A percentile compares a stretch with the other conserved stretches of the same genome.
phyloP scores from a whole-genome alignment of 1,140 invertebrate genomes.

The Acyrthosiphon pisum region DNA sequence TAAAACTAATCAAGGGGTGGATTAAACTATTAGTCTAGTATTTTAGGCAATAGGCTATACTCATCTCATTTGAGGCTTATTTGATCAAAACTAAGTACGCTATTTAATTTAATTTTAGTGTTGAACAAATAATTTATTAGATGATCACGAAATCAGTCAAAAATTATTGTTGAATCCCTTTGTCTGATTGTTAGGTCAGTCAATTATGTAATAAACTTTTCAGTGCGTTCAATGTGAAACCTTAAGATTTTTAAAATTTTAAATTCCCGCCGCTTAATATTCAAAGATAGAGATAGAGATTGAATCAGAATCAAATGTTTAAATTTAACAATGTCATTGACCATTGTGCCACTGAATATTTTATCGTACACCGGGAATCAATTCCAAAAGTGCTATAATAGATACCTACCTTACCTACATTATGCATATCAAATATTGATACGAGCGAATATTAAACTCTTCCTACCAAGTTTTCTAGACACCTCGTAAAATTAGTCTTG shows the following conservation, averaged over 20 bases:
- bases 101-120: neutral
- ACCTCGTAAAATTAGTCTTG: neutral
- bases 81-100: neutral
- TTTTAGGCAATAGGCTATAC: neutral
- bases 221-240: neutral
- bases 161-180: neutral
- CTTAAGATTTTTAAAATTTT: neutral
- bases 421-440: neutral
- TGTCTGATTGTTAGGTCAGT: neutral
- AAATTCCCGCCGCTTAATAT: neutral
- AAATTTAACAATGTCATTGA: conserved; percentile 23
- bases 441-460: neutral
- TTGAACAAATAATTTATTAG: neutral
- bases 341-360: neutral
- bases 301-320: neutral
- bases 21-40: neutral
- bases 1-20: neutral
- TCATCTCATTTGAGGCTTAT: neutral
- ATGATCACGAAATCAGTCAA: neutral
- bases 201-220: neutral
- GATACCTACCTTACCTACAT: neutral
- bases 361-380: neutral
- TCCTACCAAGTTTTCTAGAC: neutral
- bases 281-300: neutral
- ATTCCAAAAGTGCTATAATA: neutral